Evolutionary conservation across 2,113 vertebrate genomes (phyloP).

Genomic region (Nematolebias whitei): DNA sequence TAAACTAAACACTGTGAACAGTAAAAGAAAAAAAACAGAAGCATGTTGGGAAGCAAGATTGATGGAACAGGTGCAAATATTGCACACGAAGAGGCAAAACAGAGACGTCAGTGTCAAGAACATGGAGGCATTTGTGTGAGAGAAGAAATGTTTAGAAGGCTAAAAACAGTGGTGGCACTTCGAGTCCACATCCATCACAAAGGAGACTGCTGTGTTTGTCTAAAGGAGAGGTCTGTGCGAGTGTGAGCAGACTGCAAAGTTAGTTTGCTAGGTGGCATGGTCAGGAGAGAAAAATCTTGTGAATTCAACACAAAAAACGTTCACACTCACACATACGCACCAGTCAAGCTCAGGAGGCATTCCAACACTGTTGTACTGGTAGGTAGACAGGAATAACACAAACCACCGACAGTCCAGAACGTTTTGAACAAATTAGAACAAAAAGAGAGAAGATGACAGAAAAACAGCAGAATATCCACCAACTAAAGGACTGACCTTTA

Average conservation of each 20-base stretch:
- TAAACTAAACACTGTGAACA: conserved; percentile 17
- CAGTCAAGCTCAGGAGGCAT: neutral
- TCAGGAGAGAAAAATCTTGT: conserved; percentile 43
- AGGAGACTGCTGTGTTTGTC: conserved; percentile 79
- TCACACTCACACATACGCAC: neutral
- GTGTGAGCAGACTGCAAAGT: conserved; percentile 74
- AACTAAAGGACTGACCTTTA: neutral
- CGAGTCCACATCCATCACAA: conserved; percentile 74
- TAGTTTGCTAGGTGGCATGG: conserved; percentile 41
- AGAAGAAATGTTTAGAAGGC: conserved; percentile 79
- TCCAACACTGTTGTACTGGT: conserved; percentile 13
- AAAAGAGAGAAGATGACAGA: neutral
- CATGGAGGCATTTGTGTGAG: conserved; percentile 58
- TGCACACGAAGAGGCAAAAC: conserved; percentile 71
- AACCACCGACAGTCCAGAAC: neutral
- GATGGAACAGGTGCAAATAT: conserved; percentile 81
- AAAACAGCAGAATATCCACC: neutral
- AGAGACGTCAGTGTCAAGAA: conserved; percentile 77
- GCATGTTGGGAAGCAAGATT: conserved; percentile 32
- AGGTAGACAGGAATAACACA: neutral
- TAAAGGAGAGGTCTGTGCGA: conserved; percentile 56
- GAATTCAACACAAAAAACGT: conserved; percentile 15
- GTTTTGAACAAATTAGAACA: conserved; percentile 14
- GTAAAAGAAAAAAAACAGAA: conserved; percentile 6
- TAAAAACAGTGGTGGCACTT: conserved; percentile 78